Percentiles rank a stretch among this genome's conserved stretches.
Conservation (phyloP, 2,113 vertebrate species). For the Calypte anna region DNA sequence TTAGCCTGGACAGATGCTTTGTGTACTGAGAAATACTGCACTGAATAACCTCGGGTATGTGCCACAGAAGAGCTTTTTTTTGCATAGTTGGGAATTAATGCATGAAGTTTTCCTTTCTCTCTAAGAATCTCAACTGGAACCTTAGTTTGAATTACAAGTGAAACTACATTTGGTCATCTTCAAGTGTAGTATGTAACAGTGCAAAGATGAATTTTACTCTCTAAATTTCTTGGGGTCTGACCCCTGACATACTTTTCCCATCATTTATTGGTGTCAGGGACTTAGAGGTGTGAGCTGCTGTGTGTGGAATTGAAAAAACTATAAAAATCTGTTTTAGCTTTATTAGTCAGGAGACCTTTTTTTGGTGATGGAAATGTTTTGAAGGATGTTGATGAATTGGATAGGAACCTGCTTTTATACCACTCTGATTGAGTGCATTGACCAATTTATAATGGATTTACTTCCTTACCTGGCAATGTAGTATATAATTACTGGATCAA, state of each 20-base stretch:
- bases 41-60: background rate
- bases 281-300: background rate
- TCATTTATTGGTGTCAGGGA: background rate
- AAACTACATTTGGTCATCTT: background rate
- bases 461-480: background rate
- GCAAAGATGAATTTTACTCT: background rate
- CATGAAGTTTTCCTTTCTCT: background rate
- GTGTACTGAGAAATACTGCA: background rate
- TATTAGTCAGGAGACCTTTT: background rate
- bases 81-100: background rate
- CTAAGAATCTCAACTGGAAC: background rate
- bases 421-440: background rate
- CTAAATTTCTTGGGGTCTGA: background rate
- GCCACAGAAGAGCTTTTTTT: background rate
- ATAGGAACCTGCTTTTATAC: background rate
- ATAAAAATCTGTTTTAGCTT: background rate
- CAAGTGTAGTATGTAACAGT: background rate
- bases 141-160: background rate
- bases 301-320: background rate
- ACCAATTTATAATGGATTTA: background rate
- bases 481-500: slow-evolving; percentile 13
- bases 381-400: background rate
- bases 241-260: background rate
- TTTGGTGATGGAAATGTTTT: background rate
- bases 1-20: background rate